Evolutionary conservation across 2,113 vertebrate species (phyloP).

Genomic region (Syngnathus scovelli): DNA sequence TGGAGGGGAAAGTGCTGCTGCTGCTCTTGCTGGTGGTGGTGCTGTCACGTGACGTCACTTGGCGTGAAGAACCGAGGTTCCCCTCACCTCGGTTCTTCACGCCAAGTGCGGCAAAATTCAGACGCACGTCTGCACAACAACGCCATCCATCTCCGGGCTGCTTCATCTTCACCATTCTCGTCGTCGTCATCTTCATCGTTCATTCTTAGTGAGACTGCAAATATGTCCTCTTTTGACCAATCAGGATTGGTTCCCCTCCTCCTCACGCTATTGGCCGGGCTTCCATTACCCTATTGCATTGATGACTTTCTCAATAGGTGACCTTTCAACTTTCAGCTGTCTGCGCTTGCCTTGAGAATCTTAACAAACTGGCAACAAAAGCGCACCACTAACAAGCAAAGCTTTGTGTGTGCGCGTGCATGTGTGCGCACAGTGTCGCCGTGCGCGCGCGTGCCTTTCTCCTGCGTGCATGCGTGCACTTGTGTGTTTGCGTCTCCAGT

Average conservation of each 20-base stretch:
- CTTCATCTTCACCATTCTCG: background rate
- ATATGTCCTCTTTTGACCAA: background rate
- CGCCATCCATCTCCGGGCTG: background rate
- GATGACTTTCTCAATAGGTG: background rate
- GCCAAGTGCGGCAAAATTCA: too few relatives aligned
- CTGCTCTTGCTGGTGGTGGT: too few relatives aligned
- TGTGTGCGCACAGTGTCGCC: background rate
- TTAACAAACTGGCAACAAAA: background rate
- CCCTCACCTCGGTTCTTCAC: too few relatives aligned
- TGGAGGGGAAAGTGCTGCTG: slow-evolving; percentile 18
- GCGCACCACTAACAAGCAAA: background rate
- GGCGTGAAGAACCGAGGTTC: background rate
- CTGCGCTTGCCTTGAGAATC: background rate
- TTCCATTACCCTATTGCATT: too few relatives aligned
- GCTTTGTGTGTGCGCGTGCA: background rate
- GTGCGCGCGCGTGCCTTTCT: slow-evolving; percentile 2
- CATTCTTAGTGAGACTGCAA: background rate
- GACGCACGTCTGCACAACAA: background rate
- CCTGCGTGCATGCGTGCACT: slow-evolving; percentile 1
- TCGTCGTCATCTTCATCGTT: background rate
- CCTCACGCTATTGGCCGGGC: background rate
- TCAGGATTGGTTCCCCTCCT: background rate
- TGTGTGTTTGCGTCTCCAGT: background rate
- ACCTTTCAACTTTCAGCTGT: background rate
- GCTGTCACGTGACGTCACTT: slow-evolving; percentile 15